These are phyloP conservation scores for Tupaia tana DNA, from an alignment of 2,113 vertebrate species.

Conservation along the genomic window DNA sequence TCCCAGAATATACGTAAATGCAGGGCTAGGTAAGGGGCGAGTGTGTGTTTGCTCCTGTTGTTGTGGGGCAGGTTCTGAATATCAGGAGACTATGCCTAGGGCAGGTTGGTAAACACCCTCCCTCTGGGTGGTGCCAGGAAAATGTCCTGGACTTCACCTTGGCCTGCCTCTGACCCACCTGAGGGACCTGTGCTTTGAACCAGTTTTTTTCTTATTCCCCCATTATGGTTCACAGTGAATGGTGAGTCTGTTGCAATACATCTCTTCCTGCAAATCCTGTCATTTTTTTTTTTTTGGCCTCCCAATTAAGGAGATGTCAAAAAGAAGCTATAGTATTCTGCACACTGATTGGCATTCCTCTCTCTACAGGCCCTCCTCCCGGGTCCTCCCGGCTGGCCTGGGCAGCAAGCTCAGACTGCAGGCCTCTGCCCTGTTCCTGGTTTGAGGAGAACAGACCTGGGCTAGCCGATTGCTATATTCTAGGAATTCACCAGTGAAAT, in stretches of 20 bases:
- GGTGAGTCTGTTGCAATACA: fast-evolving
- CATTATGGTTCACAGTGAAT: fast-evolving
- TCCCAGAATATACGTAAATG: background rate
- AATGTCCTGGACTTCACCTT: fast-evolving
- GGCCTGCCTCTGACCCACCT: background rate
- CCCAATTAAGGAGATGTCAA: fast-evolving
- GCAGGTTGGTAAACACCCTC: fast-evolving
- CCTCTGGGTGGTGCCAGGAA: background rate
- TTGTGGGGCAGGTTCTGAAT: too few relatives aligned
- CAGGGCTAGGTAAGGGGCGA: fast-evolving
- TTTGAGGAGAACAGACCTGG: background rate
- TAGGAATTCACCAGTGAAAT: background rate
- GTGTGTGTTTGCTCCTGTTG: fast-evolving
- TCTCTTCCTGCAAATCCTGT: background rate
- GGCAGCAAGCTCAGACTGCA: fast-evolving
- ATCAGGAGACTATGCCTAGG: fast-evolving
- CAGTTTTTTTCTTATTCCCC: background rate
- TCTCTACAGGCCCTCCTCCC: fast-evolving
- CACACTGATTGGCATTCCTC: fast-evolving
- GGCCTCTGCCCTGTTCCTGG: fast-evolving
- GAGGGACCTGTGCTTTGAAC: background rate
- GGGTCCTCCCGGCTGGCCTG: fast-evolving
- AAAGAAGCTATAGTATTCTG: background rate
- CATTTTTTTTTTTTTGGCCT: too few relatives aligned
- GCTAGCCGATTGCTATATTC: fast-evolving